Base-by-base conservation (phyloP, 2,113 vertebrate genomes). In the Synchiropus splendidus region DNA sequence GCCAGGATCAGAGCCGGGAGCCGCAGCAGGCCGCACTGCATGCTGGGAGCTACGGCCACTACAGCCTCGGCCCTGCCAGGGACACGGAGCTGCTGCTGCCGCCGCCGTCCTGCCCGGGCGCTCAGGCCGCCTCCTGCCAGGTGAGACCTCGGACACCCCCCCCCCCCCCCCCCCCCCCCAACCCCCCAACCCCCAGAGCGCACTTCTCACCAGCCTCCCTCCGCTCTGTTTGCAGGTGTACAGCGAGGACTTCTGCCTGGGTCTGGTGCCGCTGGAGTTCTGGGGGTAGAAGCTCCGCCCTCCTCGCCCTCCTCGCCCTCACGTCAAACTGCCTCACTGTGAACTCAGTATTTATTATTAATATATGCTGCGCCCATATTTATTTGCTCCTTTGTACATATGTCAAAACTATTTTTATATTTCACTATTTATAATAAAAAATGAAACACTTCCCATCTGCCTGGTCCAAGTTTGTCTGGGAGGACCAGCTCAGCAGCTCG, bases 371-470 rank as follows among this genome's bases (percentile, higher is more conserved):
- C n/a, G n/a, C n/a, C n/a, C n/a, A n/a, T n/a, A n/a, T n/a, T 51
- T 81, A 81, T 76, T 79, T 82, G 80, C 80, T 54, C 47, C 40
- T 27, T 13, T 80, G 68, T 77, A 80, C 73, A 83, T 79, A 78
- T 36, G 56, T 32, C 77, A 61, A 74, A 12, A 56, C 41, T 81
- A 77, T 79, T 75, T 82, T 82, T 84, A 70, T 73, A 83, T 74
- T 58, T 76, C 63, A 50, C 48, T 78, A 76, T 82, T 81, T 79
- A 79, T 77, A 75, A 73, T 75, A 75, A 79, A 78, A 53, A 34
- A 4, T 27, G 21, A n/a, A n/a, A n/a, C n/a, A n/a, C n/a, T n/a
- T n/a, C n/a, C n/a, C n/a, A n/a, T n/a, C n/a, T n/a, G n/a, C n/a
- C n/a, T n/a, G n/a, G n/a, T n/a, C n/a, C n/a, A n/a, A n/a, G n/a